A percentile compares a stretch with the other conserved stretches of the same genome.
Evolutionary conservation across 2,797 vertebrate genomes (phyloP).

Genomic region (Aplochiton taeniatus): DNA sequence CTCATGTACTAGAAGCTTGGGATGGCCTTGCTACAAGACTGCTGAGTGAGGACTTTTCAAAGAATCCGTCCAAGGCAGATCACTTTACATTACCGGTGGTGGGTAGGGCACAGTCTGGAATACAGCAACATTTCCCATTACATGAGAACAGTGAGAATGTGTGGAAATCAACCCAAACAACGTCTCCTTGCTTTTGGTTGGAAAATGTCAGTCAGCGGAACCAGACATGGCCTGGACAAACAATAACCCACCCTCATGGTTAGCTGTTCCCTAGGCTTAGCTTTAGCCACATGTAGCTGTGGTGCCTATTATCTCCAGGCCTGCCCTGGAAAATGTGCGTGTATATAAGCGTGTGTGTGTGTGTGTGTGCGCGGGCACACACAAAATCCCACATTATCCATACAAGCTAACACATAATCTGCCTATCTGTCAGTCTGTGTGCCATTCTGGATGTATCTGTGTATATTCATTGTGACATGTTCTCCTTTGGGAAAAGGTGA

Average conservation of each 20-base stretch:
- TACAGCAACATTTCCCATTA: slow-evolving; percentile 21
- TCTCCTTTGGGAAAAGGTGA: slow-evolving; percentile 26
- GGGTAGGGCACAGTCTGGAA: slow-evolving; percentile 3
- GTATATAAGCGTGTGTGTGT: neutral
- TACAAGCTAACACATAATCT: slow-evolving; percentile 1
- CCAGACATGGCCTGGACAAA: slow-evolving; percentile 22
- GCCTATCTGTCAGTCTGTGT: slow-evolving; percentile 19
- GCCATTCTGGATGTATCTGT: slow-evolving; percentile 22
- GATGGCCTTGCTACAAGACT: slow-evolving; percentile 53
- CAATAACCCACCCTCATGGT: slow-evolving; percentile 15
- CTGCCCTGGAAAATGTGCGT: neutral
- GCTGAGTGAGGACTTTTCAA: slow-evolving; percentile 69
- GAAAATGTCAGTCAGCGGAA: slow-evolving; percentile 52
- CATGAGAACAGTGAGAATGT: slow-evolving; percentile 47
- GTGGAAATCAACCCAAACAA: slow-evolving; percentile 27
- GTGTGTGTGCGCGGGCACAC: too few species aligned
- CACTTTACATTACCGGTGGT: slow-evolving; percentile 50
- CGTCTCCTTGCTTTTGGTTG: slow-evolving; percentile 43
- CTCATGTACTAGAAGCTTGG: slow-evolving; percentile 64
- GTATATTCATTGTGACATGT: slow-evolving; percentile 37
- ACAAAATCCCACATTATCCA: neutral
- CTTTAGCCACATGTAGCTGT: slow-evolving; percentile 33
- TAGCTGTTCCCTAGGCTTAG: neutral
- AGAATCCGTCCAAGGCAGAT: slow-evolving; percentile 64
- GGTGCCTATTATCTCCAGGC: slow-evolving; percentile 27